Base-by-base conservation (phyloP, 92 coral and sea anemone genomes). In the Palythoa grandiflora region DNA sequence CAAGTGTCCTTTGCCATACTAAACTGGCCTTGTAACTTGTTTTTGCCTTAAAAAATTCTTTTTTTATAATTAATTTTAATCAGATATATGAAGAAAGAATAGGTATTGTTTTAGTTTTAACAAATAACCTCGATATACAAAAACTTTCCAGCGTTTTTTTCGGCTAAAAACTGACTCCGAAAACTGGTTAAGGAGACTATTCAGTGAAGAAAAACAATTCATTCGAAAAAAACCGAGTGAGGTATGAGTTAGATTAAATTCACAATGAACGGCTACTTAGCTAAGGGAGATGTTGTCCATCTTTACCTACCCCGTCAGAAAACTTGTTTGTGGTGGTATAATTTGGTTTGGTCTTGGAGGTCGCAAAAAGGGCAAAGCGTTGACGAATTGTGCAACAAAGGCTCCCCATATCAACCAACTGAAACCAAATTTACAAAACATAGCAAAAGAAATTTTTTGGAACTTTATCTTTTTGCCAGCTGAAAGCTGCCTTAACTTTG, bases 281-380 rank as follows among this genome's bases (percentile, higher is more conserved):
- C 8, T 54, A 12, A 12, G 17, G 17, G 17, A 14, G 17, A 59
- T 10, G 2, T 14, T 59, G 17, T 28, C n/a, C 19, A 68, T 2
- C 6, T 68, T 37, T 3, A 77, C 80, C 54, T 52, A 77, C 65
- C 80, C 47, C 13, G 65, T 19, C 44, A 68, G 39, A 12, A 52
- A 47, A 52, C 37, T 5, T 77, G 63, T 2, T 35, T n/a, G 51
- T 21, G 61, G 80, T 52, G 63, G 47, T 20, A 11, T 48, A 11
- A 8, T 6, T 77, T 51, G 66, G 5, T 52, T 77, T 19, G 61
- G 80, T 20, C 63, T 77, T 77, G 63, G 65, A 21, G 80, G 80
- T 20, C 80, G 80, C 20, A 77, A 77, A 52, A 77, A 7, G 19
- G 80, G 59, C 65, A 21, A 52, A 77, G 60, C 80, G 66, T 16